Evolutionary conservation across 2,113 vertebrate genomes (phyloP).

Genomic region (Hemiscyllium ocellatum): DNA sequence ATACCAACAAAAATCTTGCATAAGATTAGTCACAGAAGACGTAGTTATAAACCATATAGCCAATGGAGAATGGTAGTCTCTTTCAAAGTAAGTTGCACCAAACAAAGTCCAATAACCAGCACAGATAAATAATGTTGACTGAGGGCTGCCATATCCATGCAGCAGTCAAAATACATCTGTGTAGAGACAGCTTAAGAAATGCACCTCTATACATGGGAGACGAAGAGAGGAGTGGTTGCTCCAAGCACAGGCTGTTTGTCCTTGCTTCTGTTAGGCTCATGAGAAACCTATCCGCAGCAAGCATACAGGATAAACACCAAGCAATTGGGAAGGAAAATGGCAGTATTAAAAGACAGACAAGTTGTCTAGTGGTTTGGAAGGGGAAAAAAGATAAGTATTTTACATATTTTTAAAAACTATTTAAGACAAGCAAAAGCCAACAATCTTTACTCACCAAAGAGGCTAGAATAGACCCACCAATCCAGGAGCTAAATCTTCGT

Average conservation of each 20-base stretch:
- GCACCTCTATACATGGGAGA: too few relatives aligned
- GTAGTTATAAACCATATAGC: not conserved
- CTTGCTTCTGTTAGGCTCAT: too few relatives aligned
- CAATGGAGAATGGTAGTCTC: not conserved
- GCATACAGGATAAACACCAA: too few relatives aligned
- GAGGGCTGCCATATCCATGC: not conserved
- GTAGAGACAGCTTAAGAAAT: too few relatives aligned
- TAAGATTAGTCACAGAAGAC: not conserved
- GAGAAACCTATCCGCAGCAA: too few relatives aligned
- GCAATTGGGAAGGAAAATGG: too few relatives aligned
- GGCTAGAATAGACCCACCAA: conserved; percentile 93
- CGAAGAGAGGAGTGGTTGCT: too few relatives aligned
- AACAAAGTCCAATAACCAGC: not conserved
- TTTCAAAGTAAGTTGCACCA: not conserved
- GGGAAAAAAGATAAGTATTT: not conserved
- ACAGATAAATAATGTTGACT: not conserved
- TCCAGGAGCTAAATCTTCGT: conserved; percentile 92
- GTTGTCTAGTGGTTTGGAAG: too few relatives aligned
- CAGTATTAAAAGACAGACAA: too few relatives aligned
- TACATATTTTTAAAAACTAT: too few relatives aligned
- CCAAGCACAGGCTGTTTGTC: too few relatives aligned
- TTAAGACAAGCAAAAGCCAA: not conserved
- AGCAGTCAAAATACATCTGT: too few relatives aligned
- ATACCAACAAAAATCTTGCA: not conserved
- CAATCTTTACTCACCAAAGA: conserved; percentile 71